These are phyloP conservation scores for Penelope pileata DNA, from an alignment of 2,113 vertebrate species.

Conservation along the genomic window DNA sequence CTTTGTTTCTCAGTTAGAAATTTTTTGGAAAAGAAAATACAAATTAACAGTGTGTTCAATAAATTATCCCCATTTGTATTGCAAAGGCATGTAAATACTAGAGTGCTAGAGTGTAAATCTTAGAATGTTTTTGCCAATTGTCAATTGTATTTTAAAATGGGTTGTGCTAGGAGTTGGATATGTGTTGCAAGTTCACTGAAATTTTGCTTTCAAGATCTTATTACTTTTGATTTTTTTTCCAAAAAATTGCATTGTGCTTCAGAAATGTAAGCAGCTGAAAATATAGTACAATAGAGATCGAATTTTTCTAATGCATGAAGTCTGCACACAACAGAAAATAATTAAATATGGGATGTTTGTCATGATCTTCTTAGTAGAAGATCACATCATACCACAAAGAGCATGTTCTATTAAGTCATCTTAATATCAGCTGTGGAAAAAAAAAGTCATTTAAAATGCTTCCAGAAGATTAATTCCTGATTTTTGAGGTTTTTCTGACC, in stretches of 20 bases:
- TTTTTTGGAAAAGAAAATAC: background rate
- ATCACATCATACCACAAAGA: background rate
- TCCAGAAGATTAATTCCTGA: background rate
- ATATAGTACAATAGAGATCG: background rate
- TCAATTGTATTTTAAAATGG: background rate
- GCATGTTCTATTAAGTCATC: background rate
- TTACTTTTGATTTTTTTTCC: background rate
- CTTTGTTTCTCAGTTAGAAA: background rate
- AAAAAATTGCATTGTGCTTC: background rate
- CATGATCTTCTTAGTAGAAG: background rate
- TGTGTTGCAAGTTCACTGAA: background rate
- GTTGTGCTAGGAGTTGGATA: rapidly evolving
- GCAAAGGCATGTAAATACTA: background rate
- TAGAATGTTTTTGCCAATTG: background rate
- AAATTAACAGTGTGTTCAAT: background rate
- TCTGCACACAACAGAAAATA: background rate
- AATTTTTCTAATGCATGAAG: background rate
- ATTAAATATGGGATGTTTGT: conserved; percentile 8
- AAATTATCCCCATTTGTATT: background rate
- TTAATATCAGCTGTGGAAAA: conserved; percentile 33
- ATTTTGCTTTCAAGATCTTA: background rate
- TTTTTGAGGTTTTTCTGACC: background rate
- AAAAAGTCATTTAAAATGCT: background rate
- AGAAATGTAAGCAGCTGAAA: background rate
- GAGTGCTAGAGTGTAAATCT: no score